Evolutionary conservation across 2,888 invertebrate genomes (phyloP), one percentile per base, ranked within the genome.

Genomic region (Odontothrips loti): DNA sequence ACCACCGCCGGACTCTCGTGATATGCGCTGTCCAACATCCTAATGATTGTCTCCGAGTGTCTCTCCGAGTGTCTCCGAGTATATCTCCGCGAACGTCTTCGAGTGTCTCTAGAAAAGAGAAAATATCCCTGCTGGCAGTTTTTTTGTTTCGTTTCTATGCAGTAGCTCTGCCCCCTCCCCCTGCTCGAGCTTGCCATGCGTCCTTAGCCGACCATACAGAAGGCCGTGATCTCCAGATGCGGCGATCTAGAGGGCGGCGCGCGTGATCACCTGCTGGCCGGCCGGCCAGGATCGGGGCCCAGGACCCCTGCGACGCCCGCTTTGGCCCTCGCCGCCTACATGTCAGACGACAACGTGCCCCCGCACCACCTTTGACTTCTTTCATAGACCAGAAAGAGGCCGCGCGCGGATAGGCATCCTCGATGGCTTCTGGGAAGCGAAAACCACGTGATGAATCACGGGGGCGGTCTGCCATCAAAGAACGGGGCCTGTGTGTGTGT

Each of bases 401-500:
- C 15, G 58, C 68, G 23, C 1, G 6, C 68, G 12, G 68, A n/a
- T n/a, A 23, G 68, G 68, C 68, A 75, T 75, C 68, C 68, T 75
- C 68, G 68, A 75, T 75, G 23, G 68, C 68, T 75, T 75, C 68
- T 27, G 1, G 68, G 68, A 75, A 75, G 68, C 68, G 58, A 58
- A 58, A 58, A 27, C 12, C 23, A 12, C 68, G 11, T 27, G 68
- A 75, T 75, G 68, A 75, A 75, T 75, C 68, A 75, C 68, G 12
- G 23, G 9, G 11, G 68, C 23, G 68, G 15, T 68, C 6, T 43
- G 3, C 3, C 6, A 2, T 2, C 34, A 43, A 43, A 43, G 34
- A 6, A 43, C 34, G 34, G 6, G 34, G 6, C 6, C 3, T 3
- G 15, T 10, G 15, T 51, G 51, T 51, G 4, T 58, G 58, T 58